A percentile compares a stretch with the other conserved stretches of the same genome.
Evolutionary conservation across 2,797 vertebrate genomes (phyloP).

Genomic region (Eulemur rubriventer): DNA sequence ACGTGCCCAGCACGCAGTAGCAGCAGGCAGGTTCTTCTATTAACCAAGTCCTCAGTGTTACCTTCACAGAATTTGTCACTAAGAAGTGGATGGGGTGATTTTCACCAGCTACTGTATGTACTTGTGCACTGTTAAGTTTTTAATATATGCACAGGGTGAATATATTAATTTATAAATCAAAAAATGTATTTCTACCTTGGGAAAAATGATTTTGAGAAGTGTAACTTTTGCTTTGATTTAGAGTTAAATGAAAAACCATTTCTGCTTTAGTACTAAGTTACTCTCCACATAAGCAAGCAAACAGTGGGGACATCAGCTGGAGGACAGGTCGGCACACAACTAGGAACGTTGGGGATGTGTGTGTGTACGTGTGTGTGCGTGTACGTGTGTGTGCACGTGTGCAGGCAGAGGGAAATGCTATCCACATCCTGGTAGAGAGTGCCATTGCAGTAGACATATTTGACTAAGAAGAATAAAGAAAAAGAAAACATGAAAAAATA

Average conservation of each 20-base stretch:
- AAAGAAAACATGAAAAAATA: not conserved
- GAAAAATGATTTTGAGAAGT: not conserved
- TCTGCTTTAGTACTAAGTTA: too few relatives aligned
- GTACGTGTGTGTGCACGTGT: not conserved
- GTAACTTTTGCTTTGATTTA: not conserved
- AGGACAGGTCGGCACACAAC: rapidly evolving
- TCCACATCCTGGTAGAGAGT: rapidly evolving
- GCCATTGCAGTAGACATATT: rapidly evolving
- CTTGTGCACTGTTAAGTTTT: rapidly evolving
- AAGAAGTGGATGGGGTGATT: rapidly evolving
- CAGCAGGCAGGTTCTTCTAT: not conserved
- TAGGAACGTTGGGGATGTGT: not conserved
- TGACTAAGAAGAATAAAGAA: not conserved
- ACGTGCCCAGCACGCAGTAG: rapidly evolving
- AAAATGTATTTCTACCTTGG: not conserved
- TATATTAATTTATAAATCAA: not conserved
- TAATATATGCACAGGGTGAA: rapidly evolving
- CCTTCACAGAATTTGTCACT: rapidly evolving
- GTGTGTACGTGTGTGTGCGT: not conserved
- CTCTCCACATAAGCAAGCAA: not conserved
- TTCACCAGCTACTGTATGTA: rapidly evolving
- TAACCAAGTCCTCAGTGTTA: rapidly evolving
- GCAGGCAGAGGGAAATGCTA: too few relatives aligned
- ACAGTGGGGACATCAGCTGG: not conserved
- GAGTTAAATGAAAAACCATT: not conserved